These are phyloP conservation scores for Orussus abietinus DNA, from an alignment of 1,140 invertebrate genomes.

Conservation along the genomic window DNA sequence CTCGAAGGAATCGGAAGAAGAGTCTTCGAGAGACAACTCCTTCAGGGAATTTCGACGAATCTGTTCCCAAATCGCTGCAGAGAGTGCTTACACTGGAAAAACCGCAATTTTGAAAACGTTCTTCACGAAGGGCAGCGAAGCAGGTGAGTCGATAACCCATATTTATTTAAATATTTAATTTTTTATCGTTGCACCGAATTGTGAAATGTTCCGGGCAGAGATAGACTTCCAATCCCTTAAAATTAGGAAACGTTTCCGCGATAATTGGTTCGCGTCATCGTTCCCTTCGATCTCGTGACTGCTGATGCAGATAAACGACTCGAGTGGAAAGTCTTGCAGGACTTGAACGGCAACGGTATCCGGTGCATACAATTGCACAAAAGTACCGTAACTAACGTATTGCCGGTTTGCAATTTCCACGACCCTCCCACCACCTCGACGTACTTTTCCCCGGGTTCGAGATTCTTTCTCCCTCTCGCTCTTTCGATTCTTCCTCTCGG, in stretches of 20 bases:
- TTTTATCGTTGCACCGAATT: constrained; percentile 8
- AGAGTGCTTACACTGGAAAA: constrained; percentile 78
- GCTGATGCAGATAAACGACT: no score
- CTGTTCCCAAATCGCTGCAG: constrained; percentile 72
- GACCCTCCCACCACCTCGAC: no score
- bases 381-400: no score
- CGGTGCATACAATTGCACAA: no score
- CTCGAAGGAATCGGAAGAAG: constrained; percentile 3
- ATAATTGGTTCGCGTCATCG: no score
- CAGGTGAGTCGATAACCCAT: constrained; percentile 54
- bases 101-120: constrained; percentile 70
- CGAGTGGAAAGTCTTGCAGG: no score
- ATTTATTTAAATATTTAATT: no score
- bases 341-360: no score
- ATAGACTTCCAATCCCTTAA: not conserved
- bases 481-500: constrained; percentile 1
- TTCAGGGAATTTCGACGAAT: constrained; percentile 76
- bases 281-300: no score
- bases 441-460: no score
- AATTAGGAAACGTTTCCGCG: no score
- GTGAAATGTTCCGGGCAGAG: constrained; percentile 3
- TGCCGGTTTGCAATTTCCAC: no score
- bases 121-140: constrained; percentile 64
- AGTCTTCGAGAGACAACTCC: constrained; percentile 59
- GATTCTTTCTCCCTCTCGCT: constrained; percentile 3